Evolutionary conservation across 2,797 vertebrate genomes (phyloP).

Genomic region (Fundulus diaphanus): DNA sequence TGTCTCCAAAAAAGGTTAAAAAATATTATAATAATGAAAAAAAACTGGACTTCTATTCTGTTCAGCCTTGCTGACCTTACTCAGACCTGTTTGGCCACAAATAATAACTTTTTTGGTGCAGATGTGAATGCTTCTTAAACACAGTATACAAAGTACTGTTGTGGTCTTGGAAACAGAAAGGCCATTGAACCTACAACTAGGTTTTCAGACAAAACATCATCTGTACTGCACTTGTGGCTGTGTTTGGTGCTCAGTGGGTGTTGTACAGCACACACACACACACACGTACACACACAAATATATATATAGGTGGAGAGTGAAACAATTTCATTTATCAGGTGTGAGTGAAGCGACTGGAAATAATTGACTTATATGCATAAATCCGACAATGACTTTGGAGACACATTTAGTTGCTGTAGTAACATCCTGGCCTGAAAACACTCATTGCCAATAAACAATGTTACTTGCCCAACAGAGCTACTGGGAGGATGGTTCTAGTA

Average conservation of each 20-base stretch:
- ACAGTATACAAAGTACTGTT: neutral
- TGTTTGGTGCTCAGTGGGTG: neutral
- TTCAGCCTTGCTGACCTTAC: too few species aligned
- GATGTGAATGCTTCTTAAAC: neutral
- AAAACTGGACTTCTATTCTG: neutral
- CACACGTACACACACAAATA: too few species aligned
- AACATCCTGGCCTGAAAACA: neutral
- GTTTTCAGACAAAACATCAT: neutral
- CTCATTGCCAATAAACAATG: neutral
- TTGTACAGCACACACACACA: neutral
- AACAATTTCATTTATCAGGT: neutral
- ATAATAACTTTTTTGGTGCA: neutral
- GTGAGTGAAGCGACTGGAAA: too few species aligned
- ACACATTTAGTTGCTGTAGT: too few species aligned
- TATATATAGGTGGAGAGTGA: neutral
- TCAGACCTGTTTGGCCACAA: neutral
- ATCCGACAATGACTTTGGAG: too few species aligned
- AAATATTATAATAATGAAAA: too few species aligned
- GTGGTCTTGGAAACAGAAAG: neutral
- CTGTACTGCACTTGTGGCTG: neutral
- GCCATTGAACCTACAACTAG: neutral
- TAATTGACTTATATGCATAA: too few species aligned
- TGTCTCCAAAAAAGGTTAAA: too few species aligned
- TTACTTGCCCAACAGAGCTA: too few species aligned
- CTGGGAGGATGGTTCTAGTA: too few species aligned